Base-by-base conservation (phyloP, 64 coral and sea anemone genomes). In the Pocillopora verrucosa region DNA sequence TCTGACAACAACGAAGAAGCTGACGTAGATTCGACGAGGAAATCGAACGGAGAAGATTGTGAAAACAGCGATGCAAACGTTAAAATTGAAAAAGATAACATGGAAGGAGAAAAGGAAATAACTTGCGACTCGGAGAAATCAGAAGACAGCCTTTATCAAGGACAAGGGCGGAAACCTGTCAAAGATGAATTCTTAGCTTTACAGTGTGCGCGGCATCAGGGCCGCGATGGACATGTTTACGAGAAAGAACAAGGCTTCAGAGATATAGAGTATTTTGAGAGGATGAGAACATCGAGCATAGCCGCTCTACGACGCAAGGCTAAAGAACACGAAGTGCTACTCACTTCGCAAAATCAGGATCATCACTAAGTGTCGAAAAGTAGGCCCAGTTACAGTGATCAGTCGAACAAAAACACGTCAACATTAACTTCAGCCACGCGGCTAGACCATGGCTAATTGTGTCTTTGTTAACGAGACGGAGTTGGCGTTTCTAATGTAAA, bases 301-400 rank as follows among this genome's bases (percentile, higher is more conserved):
- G 95, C 95, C 19, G 92, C 89, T 10, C 86, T 96, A 35, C 93
- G 95, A 88, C 95, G 86, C 70, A 96, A 87, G 38, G 95, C 95
- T 45, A 96, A 96, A 83, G 88, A 96, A 73, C 95, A 96, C n/a
- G 95, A 96, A 51, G 92, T 70, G 16, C 51, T 85, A 9, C 10
- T 85, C 4, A 85, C 82, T 9, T 85, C 82, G 22, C 82, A 85
- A 22, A 85, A 85, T 30, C 65, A 51, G 0, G 41, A 51, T 51
- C 41, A 51, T 51, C 41, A 51, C 7, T 51, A 51, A 51, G 41
- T 51, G 41, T 51, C 3, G 41, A 51, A 51, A 51, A 51, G 3
- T 73, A 25, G 30, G 69, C 19, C 30, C n/a, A 25, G 19, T 30
- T 30, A 30, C 30, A 30, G 30, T 30, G 30, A 30, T 73, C 11